Evolutionary conservation across 2,113 vertebrate species (phyloP), one percentile per base, ranked within the genome.

Genomic region (Xiphias gladius): DNA sequence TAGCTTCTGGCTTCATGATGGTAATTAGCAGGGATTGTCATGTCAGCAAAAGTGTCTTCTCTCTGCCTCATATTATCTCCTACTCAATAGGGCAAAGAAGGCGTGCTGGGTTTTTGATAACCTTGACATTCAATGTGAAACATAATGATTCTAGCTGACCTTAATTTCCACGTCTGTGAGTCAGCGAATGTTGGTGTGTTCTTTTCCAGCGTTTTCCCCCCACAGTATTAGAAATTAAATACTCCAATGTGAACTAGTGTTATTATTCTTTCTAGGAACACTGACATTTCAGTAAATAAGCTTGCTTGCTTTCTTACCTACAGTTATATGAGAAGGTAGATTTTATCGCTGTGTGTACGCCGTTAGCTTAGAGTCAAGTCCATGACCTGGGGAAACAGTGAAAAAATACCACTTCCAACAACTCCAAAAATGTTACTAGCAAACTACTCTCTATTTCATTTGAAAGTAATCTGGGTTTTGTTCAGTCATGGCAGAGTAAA

Each of bases 11-110:
- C 80, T 67, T 43, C 22, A 12, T 61, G 46, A 19, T 19, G 7
- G 22, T 82, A 88, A 86, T 93, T 83, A 90, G 73, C 61, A 2
- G 20, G 32, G 28, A 37, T 55, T n/a, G 73, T 78, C 69, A 74
- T 28, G 37, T 88, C 62, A 81, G 82, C 41, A 9, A 59, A 76
- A 65, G 32, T 30, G 14, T 66, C 37, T 67, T 65, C 70, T 43
- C 71, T 65, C 69, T 7, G 41, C 59, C 59, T 82, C 55, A 28
- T 71, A 77, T 78, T 76, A 54, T 82, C 73, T 69, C 57, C 73
- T 41, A 50, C 28, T 73, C 24, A 30, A 76, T 52, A 77, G 68
- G 80, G 48, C 46, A 54, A 68, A 41, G 41, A 37, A 5, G 28
- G 62, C 43, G 5, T 20, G 35, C 66, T 57, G 41, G 2, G 52